Conservation (phyloP, 2,888 invertebrate species). For the Napeogenes sylphis region DNA sequence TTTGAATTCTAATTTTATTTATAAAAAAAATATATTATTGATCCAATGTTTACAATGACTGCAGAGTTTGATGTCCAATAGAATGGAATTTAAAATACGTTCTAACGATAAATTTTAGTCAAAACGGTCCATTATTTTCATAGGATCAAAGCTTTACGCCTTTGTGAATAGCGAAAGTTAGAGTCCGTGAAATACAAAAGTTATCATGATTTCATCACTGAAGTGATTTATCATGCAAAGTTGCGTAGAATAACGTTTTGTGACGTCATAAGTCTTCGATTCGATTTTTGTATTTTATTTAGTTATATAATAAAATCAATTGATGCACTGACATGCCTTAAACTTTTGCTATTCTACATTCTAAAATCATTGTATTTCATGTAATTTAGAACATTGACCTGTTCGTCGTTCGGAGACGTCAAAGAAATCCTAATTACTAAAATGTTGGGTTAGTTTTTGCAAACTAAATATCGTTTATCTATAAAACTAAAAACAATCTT, state of each 20-base stretch:
- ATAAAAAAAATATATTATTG: neutral
- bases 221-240: slow-evolving; percentile 3
- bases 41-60: neutral
- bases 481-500: no score
- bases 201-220: slow-evolving; percentile 29
- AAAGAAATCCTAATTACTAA: no score
- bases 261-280: neutral
- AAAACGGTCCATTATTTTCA: slow-evolving; percentile 5
- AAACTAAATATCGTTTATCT: no score
- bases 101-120: neutral
- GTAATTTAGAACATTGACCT: no score
- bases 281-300: neutral
- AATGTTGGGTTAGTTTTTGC: no score
- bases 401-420: no score
- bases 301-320: no score
- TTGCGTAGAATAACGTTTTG: neutral
- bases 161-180: slow-evolving; percentile 33
- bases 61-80: neutral
- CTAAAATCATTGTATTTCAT: no score
- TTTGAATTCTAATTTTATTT: neutral
- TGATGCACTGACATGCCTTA: no score
- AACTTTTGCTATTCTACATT: no score
- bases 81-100: neutral
- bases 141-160: slow-evolving; percentile 20
- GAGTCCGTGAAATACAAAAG: slow-evolving; percentile 34